Percentiles rank a stretch among this genome's conserved stretches.
These are phyloP conservation scores for Platycercus adscitus DNA, from an alignment of 2,113 vertebrate genomes.

Conservation along the genomic window DNA sequence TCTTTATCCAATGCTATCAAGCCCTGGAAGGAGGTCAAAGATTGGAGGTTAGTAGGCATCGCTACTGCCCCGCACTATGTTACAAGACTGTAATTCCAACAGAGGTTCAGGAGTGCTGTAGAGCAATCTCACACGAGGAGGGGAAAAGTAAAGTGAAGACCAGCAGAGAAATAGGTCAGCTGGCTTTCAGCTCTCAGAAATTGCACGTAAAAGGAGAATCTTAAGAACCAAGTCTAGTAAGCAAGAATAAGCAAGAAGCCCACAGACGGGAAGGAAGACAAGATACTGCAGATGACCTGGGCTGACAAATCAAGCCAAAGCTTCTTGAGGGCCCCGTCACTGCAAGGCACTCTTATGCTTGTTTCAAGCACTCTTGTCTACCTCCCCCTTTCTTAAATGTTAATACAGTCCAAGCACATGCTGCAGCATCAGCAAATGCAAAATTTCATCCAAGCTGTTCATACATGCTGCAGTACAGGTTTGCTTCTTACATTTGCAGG, in stretches of 20 bases:
- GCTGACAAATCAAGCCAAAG: not conserved
- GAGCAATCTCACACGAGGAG: accelerated
- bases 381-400: not conserved
- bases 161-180: not conserved
- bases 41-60: not conserved
- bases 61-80: accelerated
- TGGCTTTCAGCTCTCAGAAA: not conserved
- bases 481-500: not conserved
- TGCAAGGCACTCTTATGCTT: not conserved
- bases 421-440: not conserved
- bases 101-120: not conserved
- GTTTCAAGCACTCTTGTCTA: not conserved
- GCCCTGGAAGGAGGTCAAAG: not conserved
- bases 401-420: not conserved
- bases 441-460: not conserved
- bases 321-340: not conserved
- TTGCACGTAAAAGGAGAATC: accelerated
- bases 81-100: not conserved
- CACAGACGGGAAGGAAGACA: not conserved
- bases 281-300: not conserved
- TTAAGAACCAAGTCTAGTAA: not conserved
- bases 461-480: not conserved
- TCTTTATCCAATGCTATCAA: not conserved
- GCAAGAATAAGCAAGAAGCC: not conserved
- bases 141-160: not conserved